These are phyloP conservation scores for Phthorimaea operculella DNA, from an alignment of 1,140 invertebrate genomes.

Conservation along the genomic window DNA sequence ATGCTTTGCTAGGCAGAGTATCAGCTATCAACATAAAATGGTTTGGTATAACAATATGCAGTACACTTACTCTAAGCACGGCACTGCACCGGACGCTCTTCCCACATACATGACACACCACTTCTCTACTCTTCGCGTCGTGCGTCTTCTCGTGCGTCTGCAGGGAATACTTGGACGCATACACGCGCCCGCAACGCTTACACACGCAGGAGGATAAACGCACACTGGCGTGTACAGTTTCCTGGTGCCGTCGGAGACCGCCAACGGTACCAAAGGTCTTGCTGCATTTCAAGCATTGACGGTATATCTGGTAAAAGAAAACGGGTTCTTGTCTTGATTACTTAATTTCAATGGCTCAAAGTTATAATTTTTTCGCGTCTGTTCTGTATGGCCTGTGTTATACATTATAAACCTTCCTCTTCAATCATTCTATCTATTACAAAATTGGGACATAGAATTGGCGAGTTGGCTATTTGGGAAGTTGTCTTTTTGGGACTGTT, in stretches of 20 bases:
- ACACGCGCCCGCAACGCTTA: constrained; percentile 45
- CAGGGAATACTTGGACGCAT: constrained; percentile 39
- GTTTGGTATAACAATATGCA: not conserved
- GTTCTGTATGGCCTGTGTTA: too few relatives aligned
- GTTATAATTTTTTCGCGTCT: too few relatives aligned
- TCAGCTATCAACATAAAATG: too few relatives aligned
- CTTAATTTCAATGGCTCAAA: too few relatives aligned
- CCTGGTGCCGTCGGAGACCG: constrained; percentile 42
- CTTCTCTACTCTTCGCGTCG: constrained; percentile 24
- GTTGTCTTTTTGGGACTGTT: too few relatives aligned
- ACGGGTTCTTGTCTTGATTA: too few relatives aligned
- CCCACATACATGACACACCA: constrained; percentile 57
- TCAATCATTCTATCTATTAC: too few relatives aligned
- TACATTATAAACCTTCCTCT: too few relatives aligned
- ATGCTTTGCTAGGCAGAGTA: too few relatives aligned
- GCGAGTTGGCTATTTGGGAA: too few relatives aligned
- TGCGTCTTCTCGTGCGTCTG: constrained; percentile 44
- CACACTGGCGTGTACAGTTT: constrained; percentile 34
- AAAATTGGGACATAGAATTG: too few relatives aligned
- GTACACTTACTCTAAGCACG: constrained; percentile 37
- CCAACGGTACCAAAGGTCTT: constrained; percentile 50
- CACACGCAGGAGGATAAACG: constrained; percentile 42
- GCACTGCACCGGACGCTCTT: constrained; percentile 38
- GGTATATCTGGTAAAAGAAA: not conserved
- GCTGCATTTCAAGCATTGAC: constrained; percentile 37